Conservation (phyloP, 2,888 invertebrate genomes). For the Chesias legatella region DNA sequence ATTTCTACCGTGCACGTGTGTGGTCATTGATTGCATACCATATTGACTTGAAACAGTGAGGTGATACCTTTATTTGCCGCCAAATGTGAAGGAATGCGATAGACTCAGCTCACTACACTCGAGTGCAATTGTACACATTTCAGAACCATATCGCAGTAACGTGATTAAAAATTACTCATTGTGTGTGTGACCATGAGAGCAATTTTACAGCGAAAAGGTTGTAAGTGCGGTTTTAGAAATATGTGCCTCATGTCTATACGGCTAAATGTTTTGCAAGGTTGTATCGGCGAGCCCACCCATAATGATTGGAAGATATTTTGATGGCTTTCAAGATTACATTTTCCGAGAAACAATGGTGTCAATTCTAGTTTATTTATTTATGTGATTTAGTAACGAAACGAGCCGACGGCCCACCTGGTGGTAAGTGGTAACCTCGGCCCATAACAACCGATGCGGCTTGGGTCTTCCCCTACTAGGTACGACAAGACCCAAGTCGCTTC, state of each 20-base stretch:
- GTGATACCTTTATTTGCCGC: conserved; percentile 40
- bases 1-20: conserved; percentile 26
- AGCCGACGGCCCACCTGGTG: too few relatives aligned
- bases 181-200: neutral
- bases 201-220: conserved; percentile 14
- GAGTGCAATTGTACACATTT: neutral
- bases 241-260: conserved; percentile 3
- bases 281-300: conserved; percentile 25
- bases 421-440: too few relatives aligned
- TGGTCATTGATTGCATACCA: conserved; percentile 32
- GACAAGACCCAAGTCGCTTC: too few relatives aligned
- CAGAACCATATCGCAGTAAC: conserved; percentile 13
- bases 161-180: neutral
- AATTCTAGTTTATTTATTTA: conserved; percentile 2
- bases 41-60: conserved; percentile 45
- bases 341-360: conserved; percentile 11
- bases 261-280: conserved; percentile 17
- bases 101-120: conserved; percentile 13
- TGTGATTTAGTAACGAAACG: too few relatives aligned
- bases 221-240: conserved; percentile 4
- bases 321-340: conserved; percentile 10
- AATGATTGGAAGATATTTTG: conserved; percentile 21
- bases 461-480: too few relatives aligned
- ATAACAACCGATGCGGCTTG: too few relatives aligned
- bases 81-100: conserved; percentile 50